These are phyloP conservation scores for Casuarius casuarius DNA, from an alignment of 2,113 vertebrate genomes.

Conservation along the genomic window DNA sequence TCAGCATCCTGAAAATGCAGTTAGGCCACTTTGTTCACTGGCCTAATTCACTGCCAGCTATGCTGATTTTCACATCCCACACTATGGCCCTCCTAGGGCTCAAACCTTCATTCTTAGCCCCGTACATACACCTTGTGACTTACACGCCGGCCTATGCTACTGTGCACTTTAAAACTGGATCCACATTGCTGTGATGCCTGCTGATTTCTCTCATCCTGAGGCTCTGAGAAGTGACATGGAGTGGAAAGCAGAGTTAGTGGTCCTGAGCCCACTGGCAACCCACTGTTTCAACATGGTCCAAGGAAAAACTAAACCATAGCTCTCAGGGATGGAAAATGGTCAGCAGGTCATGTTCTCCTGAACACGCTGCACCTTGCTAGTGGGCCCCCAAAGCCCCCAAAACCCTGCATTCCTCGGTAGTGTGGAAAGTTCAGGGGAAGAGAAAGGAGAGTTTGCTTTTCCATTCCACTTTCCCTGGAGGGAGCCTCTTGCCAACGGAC, in stretches of 20 bases:
- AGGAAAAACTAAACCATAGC: background rate
- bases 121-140: background rate
- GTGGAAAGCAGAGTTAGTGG: slow-evolving; percentile 14
- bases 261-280: background rate
- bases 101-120: background rate
- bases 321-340: background rate
- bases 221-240: slow-evolving; percentile 14
- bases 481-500: background rate
- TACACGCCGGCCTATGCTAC: background rate
- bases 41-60: background rate
- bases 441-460: background rate
- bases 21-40: background rate
- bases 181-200: background rate
- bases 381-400: background rate
- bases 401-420: background rate
- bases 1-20: background rate
- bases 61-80: background rate
- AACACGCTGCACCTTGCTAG: background rate
- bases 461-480: accelerated
- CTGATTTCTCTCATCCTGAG: slow-evolving; percentile 1
- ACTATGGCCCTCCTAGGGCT: background rate
- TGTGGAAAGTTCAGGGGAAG: background rate
- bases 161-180: background rate
- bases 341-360: background rate
- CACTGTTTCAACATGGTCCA: background rate